Conservation (phyloP, 1,140 invertebrate species). For the Drosophila simulans region DNA sequence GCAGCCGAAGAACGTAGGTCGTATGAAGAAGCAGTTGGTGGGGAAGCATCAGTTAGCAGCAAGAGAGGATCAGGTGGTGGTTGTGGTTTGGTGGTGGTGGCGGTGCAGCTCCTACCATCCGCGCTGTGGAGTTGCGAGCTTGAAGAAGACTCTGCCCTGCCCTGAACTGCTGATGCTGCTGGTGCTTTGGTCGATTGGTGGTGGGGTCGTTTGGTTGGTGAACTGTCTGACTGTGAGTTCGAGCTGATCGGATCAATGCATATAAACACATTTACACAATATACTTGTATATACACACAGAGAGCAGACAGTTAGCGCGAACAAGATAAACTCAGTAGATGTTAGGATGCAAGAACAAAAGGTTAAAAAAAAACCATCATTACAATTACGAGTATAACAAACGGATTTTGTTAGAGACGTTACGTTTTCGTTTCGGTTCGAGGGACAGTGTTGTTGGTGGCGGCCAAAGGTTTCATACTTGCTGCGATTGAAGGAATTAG, state of each 20-base stretch:
- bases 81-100: conserved; percentile 33
- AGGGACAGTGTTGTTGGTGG: conserved; percentile 6
- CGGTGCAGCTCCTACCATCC: conserved; percentile 30
- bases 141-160: conserved; percentile 34
- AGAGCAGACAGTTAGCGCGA: conserved; percentile 44
- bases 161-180: conserved; percentile 34
- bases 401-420: conserved; percentile 28
- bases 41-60: conserved; percentile 51
- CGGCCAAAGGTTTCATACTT: conserved; percentile 48
- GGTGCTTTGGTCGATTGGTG: conserved; percentile 38
- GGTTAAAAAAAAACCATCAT: conserved; percentile 32
- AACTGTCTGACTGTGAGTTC: conserved; percentile 19
- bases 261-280: conserved; percentile 11
- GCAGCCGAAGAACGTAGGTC: conserved; percentile 47
- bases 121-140: conserved; percentile 18
- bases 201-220: conserved; percentile 27
- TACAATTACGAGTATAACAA: conserved; percentile 31
- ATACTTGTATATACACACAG: conserved; percentile 16
- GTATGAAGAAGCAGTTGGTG: conserved; percentile 60
- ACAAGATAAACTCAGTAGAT: conserved; percentile 43
- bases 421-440: conserved; percentile 8
- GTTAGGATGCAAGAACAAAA: conserved; percentile 34
- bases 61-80: conserved; percentile 37
- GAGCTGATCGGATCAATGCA: conserved; percentile 24
- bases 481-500: conserved; percentile 48